Conservation (phyloP, 1,140 invertebrate species). For the Probaryconus sp. region DNA sequence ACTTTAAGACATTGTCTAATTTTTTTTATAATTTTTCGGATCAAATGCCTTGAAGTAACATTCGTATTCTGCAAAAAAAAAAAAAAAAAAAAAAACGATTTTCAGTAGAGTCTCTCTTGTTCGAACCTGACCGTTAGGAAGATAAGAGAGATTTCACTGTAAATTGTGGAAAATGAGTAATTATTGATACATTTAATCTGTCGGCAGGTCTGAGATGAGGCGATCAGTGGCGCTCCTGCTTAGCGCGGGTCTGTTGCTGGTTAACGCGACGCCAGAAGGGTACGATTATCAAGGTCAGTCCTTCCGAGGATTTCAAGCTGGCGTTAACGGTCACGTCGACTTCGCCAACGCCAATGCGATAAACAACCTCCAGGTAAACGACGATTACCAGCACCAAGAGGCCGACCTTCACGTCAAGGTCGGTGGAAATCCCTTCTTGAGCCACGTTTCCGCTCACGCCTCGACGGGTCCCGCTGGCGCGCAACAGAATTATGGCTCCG, state of each 20-base stretch:
- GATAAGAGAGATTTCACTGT: no score
- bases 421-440: slow-evolving; percentile 54
- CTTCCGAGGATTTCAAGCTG: slow-evolving; percentile 31
- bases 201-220: slow-evolving; percentile 61
- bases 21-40: no score
- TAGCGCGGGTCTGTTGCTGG: slow-evolving; percentile 36
- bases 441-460: slow-evolving; percentile 8
- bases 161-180: no score
- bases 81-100: no score
- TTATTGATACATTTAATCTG: no score
- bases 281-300: slow-evolving; percentile 55
- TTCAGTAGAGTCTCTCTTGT: no score
- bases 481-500: background rate
- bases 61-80: no score
- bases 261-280: slow-evolving; percentile 54
- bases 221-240: slow-evolving; percentile 49
- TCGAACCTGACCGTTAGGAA: no score
- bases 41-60: no score
- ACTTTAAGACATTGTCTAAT: no score
- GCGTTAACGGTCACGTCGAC: slow-evolving; percentile 14
- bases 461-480: background rate
- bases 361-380: slow-evolving; percentile 30
- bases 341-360: slow-evolving; percentile 29
- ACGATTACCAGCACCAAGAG: background rate
- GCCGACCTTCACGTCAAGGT: slow-evolving; percentile 1